Conservation (phyloP, 2,888 invertebrate species). For the Microctonus hyperodae region DNA sequence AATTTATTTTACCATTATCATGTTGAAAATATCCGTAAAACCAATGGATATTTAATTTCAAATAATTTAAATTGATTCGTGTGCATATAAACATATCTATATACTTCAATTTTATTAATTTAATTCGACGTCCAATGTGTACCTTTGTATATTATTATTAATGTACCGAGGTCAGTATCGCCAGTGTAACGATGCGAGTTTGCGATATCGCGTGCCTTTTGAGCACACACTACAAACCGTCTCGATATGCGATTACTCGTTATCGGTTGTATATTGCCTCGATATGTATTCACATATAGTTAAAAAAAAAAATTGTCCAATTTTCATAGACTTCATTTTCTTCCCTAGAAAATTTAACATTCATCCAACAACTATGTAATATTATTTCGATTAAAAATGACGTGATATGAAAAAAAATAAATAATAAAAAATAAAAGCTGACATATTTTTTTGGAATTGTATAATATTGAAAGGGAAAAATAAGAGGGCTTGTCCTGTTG, state of each 20-base stretch:
- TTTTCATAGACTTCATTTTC: background rate
- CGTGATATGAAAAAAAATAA: background rate
- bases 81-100: background rate
- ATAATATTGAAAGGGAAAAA: background rate
- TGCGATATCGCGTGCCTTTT: conserved; percentile 30
- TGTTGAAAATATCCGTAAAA: background rate
- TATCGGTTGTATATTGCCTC: conserved; percentile 17
- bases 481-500: background rate
- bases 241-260: conserved; percentile 27
- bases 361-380: background rate
- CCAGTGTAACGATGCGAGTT: conserved; percentile 28
- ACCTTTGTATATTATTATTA: conserved; percentile 9
- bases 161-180: conserved; percentile 32
- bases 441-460: conserved; percentile 1
- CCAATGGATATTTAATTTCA: background rate
- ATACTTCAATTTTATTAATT: background rate
- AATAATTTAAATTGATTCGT: background rate
- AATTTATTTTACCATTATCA: background rate
- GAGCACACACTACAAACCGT: conserved; percentile 18
- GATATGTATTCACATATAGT: background rate
- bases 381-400: background rate
- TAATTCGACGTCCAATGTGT: background rate
- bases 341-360: background rate
- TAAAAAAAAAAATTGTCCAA: conserved; percentile 16
- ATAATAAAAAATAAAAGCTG: too few species aligned